Percentiles rank a stretch among this genome's conserved stretches.
phyloP scores from a whole-genome alignment of 2,888 invertebrate species.

The Xestoiulus laeticollis region DNA sequence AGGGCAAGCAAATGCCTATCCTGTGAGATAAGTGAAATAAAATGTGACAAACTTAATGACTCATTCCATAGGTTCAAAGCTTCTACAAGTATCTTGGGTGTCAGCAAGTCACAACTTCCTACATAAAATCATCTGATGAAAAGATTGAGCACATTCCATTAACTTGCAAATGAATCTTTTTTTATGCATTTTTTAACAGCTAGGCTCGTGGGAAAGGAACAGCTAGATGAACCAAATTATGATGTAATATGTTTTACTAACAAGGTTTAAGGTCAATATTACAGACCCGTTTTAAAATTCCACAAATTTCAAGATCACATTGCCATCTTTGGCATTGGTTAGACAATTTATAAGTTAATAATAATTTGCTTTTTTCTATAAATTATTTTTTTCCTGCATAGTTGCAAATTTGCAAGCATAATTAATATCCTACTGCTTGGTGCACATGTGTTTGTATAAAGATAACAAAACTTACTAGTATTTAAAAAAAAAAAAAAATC shows the following conservation, averaged over 20 bases:
- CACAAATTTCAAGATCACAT: not conserved
- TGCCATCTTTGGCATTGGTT: too few species aligned
- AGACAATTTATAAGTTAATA: too few species aligned
- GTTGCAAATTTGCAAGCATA: not conserved
- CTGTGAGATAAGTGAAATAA: not conserved
- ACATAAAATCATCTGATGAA: conserved; percentile 11
- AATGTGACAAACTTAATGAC: conserved; percentile 12
- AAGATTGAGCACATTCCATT: not conserved
- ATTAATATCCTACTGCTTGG: not conserved
- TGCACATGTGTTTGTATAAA: not conserved
- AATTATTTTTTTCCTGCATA: not conserved
- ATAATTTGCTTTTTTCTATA: too few species aligned
- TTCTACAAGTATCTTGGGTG: not conserved
- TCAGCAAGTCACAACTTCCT: not conserved
- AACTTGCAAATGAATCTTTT: too few species aligned
- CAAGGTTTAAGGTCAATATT: too few species aligned
- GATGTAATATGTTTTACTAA: too few species aligned
- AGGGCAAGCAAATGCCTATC: not conserved
- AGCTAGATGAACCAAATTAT: too few species aligned
- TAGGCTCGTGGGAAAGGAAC: too few species aligned
- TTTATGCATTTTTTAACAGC: not conserved
- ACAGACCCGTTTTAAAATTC: too few species aligned
- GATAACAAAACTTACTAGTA: not conserved
- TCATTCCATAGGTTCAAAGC: not conserved
- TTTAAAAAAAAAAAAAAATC: not conserved